A percentile compares a stretch with the other conserved stretches of the same genome.
Conservation (phyloP, 2,888 invertebrate genomes). For the Ectemnius lituratus region DNA sequence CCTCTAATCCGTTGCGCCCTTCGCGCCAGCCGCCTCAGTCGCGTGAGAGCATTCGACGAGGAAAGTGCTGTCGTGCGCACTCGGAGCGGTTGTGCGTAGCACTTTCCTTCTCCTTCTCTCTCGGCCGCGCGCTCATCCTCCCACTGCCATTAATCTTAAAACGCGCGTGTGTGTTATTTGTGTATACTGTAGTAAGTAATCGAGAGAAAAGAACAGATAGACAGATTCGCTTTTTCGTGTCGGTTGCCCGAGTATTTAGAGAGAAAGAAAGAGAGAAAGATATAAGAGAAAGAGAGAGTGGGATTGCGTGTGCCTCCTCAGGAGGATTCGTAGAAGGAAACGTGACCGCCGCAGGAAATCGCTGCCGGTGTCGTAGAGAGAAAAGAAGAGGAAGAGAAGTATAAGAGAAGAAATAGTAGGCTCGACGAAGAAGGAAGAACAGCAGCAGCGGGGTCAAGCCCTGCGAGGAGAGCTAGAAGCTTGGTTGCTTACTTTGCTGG, state of each 20-base stretch:
- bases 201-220: too few relatives aligned
- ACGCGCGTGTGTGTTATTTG: not conserved
- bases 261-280: not conserved
- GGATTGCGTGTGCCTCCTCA: not conserved
- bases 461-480: not conserved
- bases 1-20: constrained; percentile 55
- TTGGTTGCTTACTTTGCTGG: not conserved
- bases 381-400: too few relatives aligned
- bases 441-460: constrained; percentile 31
- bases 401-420: too few relatives aligned
- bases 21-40: constrained; percentile 70
- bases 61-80: constrained; percentile 70
- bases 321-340: too few relatives aligned
- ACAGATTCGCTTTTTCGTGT: not conserved
- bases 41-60: constrained; percentile 76
- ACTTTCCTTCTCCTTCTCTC: constrained; percentile 56
- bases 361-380: too few relatives aligned
- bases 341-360: too few relatives aligned
- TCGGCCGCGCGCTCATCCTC: constrained; percentile 19
- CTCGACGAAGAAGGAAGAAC: not conserved
- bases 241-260: not conserved
- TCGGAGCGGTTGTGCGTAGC: constrained; percentile 34
- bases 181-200: too few relatives aligned
- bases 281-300: constrained; percentile 12
- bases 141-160: constrained; percentile 55